Percentiles rank a stretch among this genome's conserved stretches.
Evolutionary conservation across 2,113 vertebrate species (phyloP).

Genomic region (Peromyscus leucopus): DNA sequence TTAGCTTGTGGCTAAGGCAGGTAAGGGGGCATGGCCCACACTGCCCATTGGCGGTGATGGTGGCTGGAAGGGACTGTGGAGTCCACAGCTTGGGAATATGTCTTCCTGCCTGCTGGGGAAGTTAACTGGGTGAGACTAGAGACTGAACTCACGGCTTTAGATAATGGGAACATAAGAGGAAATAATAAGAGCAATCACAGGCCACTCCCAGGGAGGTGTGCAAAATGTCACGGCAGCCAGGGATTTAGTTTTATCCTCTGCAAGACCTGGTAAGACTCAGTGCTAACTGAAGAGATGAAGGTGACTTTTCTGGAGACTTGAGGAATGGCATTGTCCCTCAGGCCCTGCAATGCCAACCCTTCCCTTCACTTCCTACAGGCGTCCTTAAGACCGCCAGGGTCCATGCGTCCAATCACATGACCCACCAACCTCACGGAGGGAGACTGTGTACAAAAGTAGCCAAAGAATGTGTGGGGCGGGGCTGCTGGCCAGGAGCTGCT

Average conservation of each 20-base stretch:
- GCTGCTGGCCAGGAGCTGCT: background rate
- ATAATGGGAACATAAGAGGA: background rate
- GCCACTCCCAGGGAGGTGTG: background rate
- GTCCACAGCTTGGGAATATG: background rate
- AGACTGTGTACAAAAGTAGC: background rate
- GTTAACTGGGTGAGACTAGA: constrained; percentile 35
- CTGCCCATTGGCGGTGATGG: rapidly evolving
- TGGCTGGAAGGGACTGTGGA: background rate
- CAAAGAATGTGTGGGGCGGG: background rate
- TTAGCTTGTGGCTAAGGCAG: background rate
- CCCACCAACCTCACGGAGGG: background rate
- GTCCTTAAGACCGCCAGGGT: background rate
- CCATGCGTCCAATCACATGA: rapidly evolving
- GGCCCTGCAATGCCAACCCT: background rate
- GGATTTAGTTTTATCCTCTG: background rate
- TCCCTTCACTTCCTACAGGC: background rate
- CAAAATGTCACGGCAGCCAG: background rate
- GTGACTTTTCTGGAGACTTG: constrained; percentile 15
- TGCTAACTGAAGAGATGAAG: background rate
- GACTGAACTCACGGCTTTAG: background rate
- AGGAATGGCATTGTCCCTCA: background rate
- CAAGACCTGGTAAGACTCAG: background rate
- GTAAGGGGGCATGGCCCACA: no score
- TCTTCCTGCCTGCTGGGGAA: background rate
- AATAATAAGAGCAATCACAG: background rate